phyloP scores from a whole-genome alignment of 2,113 vertebrate genomes.

The Gorsachius goisagi region DNA sequence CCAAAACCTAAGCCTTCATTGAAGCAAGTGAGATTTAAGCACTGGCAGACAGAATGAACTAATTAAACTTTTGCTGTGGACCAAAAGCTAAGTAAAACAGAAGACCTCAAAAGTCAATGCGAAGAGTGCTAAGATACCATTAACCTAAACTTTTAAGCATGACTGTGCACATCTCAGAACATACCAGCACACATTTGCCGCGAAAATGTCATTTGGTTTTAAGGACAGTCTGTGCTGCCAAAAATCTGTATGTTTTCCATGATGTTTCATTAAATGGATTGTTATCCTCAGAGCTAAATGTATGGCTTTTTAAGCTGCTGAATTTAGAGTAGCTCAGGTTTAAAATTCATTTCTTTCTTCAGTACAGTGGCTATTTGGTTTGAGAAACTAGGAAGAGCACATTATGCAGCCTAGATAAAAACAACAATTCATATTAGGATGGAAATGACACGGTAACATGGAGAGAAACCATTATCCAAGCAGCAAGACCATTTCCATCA shows the following conservation, averaged over 20 bases:
- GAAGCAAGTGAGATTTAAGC: not conserved
- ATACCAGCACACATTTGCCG: not conserved
- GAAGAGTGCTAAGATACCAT: not conserved
- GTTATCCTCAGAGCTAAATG: not conserved
- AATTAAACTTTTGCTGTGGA: not conserved
- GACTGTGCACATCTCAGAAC: not conserved
- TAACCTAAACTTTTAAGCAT: not conserved
- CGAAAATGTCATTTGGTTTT: conserved; percentile 18
- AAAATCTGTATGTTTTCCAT: not conserved
- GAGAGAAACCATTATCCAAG: not conserved
- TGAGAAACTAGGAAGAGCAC: not conserved
- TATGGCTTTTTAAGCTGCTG: not conserved
- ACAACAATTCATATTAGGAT: not conserved
- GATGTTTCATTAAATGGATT: not conserved
- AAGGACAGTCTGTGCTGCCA: not conserved
- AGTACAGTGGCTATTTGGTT: not conserved
- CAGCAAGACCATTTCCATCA: not conserved
- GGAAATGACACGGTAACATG: not conserved
- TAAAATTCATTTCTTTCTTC: not conserved
- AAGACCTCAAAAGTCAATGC: not conserved
- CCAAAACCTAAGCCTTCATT: not conserved
- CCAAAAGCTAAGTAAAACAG: not conserved
- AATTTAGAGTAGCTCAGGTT: not conserved
- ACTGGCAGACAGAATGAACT: not conserved
- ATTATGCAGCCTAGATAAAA: conserved; percentile 2